Evolutionary conservation across 2,113 vertebrate species (phyloP), one percentile per base, ranked within the genome.

Genomic region (Cyanoramphus novaezelandiae): DNA sequence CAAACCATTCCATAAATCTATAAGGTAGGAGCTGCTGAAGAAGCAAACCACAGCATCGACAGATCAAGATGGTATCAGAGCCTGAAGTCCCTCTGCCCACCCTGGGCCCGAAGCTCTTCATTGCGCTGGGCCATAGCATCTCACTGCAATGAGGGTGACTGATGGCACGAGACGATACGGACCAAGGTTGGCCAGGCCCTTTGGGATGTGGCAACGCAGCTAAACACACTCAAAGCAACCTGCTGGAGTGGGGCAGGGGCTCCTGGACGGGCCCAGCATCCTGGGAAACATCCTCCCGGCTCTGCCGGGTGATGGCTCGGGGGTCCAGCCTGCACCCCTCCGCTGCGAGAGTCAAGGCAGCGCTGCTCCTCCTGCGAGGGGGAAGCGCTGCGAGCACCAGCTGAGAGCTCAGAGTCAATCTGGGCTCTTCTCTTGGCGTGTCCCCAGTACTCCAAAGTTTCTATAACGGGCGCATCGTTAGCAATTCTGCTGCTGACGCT

Each of bases 401-500:
- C 96, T 96, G 93, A 95, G 85, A 90, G 80, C 91, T 85, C 10
- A 29, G 92, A 93, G 71, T 74, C 96, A 95, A 67, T 94, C 95
- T 96, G 95, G 93, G 93, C 50, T 96, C 25, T 63, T 85, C 76
- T 82, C 94, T 95, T 97, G 94, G 95, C 95, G 91, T 53, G 29
- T 70, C 93, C 95, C 90, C 95, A 94, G 93, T 67, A 91, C 93
- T 86, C n/a, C 90, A 95, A 97, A 96, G 59, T 92, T 96, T 96
- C 94, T 97, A 96, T 83, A 96, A 96, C 20, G 14, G 93, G 94
- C 92, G 49, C 70, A 5, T 35, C 55, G 90, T 90, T 90, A 14
- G 14, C 63, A 65, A 88, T 94, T 53, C 90, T 95, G 89, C 91
- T 92, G 82, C 86, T 96, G 93, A 41, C 39, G 82, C 95, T 86